Evolutionary conservation across 1,140 invertebrate genomes (phyloP).

Genomic region (Pseudomyrmex cubaensis): DNA sequence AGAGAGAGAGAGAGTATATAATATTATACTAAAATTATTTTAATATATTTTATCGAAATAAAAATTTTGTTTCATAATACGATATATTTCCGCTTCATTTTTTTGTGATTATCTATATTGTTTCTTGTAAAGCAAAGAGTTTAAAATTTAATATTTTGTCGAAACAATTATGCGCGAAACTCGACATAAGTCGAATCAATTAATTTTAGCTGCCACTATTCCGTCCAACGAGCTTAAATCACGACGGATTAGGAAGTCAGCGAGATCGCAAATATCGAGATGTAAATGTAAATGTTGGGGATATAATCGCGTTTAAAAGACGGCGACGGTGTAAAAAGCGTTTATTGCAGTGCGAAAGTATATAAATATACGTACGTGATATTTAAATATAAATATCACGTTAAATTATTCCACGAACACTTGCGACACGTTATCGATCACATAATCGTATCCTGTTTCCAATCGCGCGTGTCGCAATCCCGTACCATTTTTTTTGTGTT

Average conservation of each 20-base stretch:
- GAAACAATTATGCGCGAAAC: not conserved
- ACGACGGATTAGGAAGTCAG: slow-evolving; percentile 6
- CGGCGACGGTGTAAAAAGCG: not conserved
- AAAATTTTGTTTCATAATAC: not conserved
- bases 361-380: not conserved
- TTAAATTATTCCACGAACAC: slow-evolving; percentile 4
- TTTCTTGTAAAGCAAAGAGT: not conserved
- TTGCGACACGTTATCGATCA: too few species aligned
- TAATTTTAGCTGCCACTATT: slow-evolving; percentile 34
- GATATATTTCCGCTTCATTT: not conserved
- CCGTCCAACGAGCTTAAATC: not conserved
- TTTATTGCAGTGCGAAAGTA: not conserved
- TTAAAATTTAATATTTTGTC: not conserved
- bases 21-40: not conserved
- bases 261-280: not conserved
- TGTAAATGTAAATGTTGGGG: not conserved
- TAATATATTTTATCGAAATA: slow-evolving; percentile 4
- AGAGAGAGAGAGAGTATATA: not conserved
- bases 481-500: not conserved
- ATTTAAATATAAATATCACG: not conserved
- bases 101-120: too few species aligned
- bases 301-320: not conserved
- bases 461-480: not conserved
- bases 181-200: not conserved
- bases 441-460: not conserved